These are phyloP conservation scores for Hartigia nigra DNA, from an alignment of 2,888 invertebrate genomes.

Conservation along the genomic window DNA sequence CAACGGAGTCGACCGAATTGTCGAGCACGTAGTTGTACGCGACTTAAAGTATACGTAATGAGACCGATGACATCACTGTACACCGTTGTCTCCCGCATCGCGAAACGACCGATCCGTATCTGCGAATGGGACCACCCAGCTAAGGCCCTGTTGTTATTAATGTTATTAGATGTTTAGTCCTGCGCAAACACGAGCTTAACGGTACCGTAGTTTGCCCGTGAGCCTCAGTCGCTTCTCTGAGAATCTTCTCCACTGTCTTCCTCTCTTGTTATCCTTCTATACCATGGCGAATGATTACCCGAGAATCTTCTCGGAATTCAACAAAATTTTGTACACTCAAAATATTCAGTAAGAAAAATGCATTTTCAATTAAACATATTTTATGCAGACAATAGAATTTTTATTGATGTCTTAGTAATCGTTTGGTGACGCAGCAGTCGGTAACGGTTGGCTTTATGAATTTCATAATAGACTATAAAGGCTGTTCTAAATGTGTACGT, in stretches of 20 bases:
- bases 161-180: slow-evolving; percentile 52
- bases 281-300: background rate
- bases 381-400: background rate
- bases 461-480: background rate
- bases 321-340: background rate
- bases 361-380: background rate
- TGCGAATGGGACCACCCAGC: slow-evolving; percentile 33
- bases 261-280: background rate
- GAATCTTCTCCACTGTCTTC: background rate
- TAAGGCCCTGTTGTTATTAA: slow-evolving; percentile 43
- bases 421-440: background rate
- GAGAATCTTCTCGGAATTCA: background rate
- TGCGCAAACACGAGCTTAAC: slow-evolving; percentile 46
- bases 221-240: background rate
- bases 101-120: slow-evolving; percentile 30
- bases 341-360: background rate
- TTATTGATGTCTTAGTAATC: background rate
- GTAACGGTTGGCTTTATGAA: background rate
- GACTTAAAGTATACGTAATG: slow-evolving; percentile 3
- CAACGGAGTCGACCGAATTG: background rate
- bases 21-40: background rate
- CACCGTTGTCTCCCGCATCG: slow-evolving; percentile 11
- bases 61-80: background rate
- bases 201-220: slow-evolving; percentile 34
- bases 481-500: background rate